Base-by-base conservation (phyloP, 2,113 vertebrate genomes). In the Pygathrix nemaeus region DNA sequence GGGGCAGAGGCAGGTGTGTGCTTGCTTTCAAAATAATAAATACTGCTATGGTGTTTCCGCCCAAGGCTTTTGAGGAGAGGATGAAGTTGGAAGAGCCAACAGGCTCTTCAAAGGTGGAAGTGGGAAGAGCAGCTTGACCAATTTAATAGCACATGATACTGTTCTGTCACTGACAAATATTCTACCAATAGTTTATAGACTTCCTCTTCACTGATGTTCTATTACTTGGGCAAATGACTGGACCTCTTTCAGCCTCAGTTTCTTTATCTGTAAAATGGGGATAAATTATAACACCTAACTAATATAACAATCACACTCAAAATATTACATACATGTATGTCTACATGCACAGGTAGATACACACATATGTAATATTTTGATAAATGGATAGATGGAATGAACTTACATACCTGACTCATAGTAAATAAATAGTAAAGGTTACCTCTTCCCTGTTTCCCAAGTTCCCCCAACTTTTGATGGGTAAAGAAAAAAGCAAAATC, bases 21-120 rank as follows among this genome's bases (percentile, higher is more conserved):
- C 52, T 97, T 88, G 90, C 88, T 97, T 98, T 97, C 88, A 89
- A 97, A 98, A 90, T 92, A 98, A 86, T 61, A 98, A 96, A 96
- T 82, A 82, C 85, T 38, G 2, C 64, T 43, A 13, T 1, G 48
- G 80, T 68, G 23, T 90, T 94, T 75, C 79, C 81, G 45, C 55
- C 66, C 32, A 78, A 94, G 80, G 43, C 40, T 95, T 95, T 85
- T 16, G 84, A 95, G 18, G 68, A 94, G 83, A 95, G 38, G 23
- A 81, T 21, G 1, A 79, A 73, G 68, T 80, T 27, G 48, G 73
- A 96, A 96, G 72, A 43, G 4, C 20, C 95, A 79, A 79, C 8
- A 25, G 92, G 55, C 4, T 40, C 55, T 18, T 20, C 43, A 75
- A 93, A 79, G 64, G n/a, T 40, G 6, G 5, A 88, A 73, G 13